Evolutionary conservation across 2,113 vertebrate genomes (phyloP), one percentile per base, ranked within the genome.

Genomic region (Erythrocebus patas): DNA sequence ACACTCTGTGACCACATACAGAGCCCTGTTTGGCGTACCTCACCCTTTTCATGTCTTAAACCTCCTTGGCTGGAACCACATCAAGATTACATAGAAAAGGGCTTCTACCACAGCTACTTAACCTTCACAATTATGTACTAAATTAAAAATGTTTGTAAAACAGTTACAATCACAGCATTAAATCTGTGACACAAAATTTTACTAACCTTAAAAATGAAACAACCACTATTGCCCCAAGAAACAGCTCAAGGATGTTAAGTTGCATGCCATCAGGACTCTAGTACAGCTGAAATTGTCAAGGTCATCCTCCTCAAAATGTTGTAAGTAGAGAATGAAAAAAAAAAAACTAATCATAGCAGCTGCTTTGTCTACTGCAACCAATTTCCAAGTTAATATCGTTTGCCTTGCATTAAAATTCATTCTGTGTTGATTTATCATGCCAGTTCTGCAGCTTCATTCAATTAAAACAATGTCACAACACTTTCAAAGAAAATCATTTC

Each of bases 401-500:
- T 97, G 82, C 87, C 81, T 90, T 97, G 97, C 96, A 98, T 98
- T 98, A 98, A 68, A 98, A 97, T 97, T 98, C 61, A 96, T 94
- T 96, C 92, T 68, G 70, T 96, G 86, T 88, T 97, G 96, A 98
- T 98, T 98, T 98, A 98, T 98, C 94, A 94, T 95, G 96, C 95
- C 89, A 97, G 89, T 94, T 97, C 95, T 98, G 96, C 97, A 98
- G 97, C 96, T 98, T 97, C 95, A 95, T 98, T 98, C 90, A 98
- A 98, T 97, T 98, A 99, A 99, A 99, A 98, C 98, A 98, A 90
- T 96, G 97, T 98, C 98, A 98, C 78, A 97, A 50, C 27, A 95
- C 57, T 96, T 96, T 96, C 88, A 96, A 48, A 97, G 79, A 97
- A 98, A 97, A 97, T 61, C 59, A 98, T 95, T 97, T 98, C 73